Evolutionary conservation across 2,888 invertebrate genomes (phyloP).

Genomic region (Euspilapteryx auroguttella): DNA sequence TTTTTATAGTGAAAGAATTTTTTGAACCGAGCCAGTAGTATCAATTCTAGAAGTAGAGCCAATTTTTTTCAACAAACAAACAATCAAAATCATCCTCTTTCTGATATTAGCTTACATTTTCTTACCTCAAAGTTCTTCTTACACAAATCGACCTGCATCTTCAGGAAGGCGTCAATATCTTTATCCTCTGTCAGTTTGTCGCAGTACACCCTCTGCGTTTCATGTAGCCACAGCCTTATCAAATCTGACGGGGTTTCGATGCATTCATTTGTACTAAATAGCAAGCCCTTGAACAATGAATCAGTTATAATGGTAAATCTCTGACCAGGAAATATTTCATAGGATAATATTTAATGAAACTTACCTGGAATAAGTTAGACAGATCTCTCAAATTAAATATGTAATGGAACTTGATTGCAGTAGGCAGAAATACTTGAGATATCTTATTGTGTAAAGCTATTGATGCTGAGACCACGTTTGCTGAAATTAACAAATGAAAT

Average conservation of each 20-base stretch:
- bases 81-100: no score
- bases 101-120: no score
- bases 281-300: slow-evolving; percentile 67
- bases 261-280: slow-evolving; percentile 90
- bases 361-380: slow-evolving; percentile 92
- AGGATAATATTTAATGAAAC: no score
- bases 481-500: slow-evolving; percentile 17
- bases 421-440: slow-evolving; percentile 87
- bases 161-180: slow-evolving; percentile 87
- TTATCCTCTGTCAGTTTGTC: slow-evolving; percentile 92
- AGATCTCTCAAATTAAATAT: slow-evolving; percentile 94
- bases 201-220: slow-evolving; percentile 90
- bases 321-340: no score
- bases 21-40: no score
- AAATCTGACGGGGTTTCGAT: slow-evolving; percentile 78
- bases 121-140: slow-evolving; percentile 88
- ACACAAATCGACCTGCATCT: slow-evolving; percentile 85
- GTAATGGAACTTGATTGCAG: slow-evolving; percentile 96
- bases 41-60: no score
- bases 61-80: no score
- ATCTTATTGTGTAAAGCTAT: slow-evolving; percentile 85
- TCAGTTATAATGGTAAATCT: not conserved
- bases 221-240: slow-evolving; percentile 91
- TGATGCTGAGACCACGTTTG: slow-evolving; percentile 78
- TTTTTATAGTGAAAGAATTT: no score